Conservation (phyloP, 1,140 invertebrate genomes). For the Venustaconcha ellipsiformis region DNA sequence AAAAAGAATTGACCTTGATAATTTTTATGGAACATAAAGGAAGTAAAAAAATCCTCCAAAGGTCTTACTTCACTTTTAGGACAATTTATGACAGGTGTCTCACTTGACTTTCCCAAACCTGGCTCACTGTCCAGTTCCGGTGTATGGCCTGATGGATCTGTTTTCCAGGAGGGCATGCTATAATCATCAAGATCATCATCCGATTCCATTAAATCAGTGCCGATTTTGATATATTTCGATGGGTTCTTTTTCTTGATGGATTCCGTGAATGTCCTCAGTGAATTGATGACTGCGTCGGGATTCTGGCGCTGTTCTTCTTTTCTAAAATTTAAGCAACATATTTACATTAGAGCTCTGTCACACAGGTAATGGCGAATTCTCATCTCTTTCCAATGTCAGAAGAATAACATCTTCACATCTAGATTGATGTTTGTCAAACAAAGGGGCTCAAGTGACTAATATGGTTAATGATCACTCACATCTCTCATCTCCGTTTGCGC, state of each 20-base stretch:
- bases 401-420: background rate
- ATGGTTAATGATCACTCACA: too few relatives aligned
- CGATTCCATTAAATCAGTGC: slow-evolving; percentile 37
- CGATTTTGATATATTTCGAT: slow-evolving; percentile 1
- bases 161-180: too few relatives aligned
- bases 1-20: too few relatives aligned
- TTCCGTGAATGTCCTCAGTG: slow-evolving; percentile 60
- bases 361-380: background rate
- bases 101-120: too few relatives aligned
- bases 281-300: slow-evolving; percentile 66
- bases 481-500: too few relatives aligned
- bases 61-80: too few relatives aligned
- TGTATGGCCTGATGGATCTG: too few relatives aligned
- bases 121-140: too few relatives aligned
- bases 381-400: background rate
- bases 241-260: slow-evolving; percentile 55
- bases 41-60: too few relatives aligned
- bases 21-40: too few relatives aligned
- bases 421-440: background rate
- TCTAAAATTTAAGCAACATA: slow-evolving; percentile 38
- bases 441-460: too few relatives aligned
- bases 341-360: background rate
- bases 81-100: too few relatives aligned
- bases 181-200: slow-evolving; percentile 49
- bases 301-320: slow-evolving; percentile 64